phyloP scores from a whole-genome alignment of 2,797 vertebrate genomes.

The Schizopygopsis malacanthus region DNA sequence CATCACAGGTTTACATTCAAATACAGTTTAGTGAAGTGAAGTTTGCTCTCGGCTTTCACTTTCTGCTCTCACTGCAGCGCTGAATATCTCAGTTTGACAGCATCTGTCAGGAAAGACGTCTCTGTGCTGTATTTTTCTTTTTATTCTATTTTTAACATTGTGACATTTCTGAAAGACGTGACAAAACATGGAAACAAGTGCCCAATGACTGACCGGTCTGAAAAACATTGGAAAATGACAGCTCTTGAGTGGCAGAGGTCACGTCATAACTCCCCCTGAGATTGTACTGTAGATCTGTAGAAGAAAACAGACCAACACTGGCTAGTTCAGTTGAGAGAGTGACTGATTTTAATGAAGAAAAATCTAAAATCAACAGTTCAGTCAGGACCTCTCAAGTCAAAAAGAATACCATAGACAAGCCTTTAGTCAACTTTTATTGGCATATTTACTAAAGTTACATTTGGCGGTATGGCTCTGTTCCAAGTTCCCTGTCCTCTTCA shows the following conservation, averaged over 20 bases:
- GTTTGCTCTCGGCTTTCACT: not conserved
- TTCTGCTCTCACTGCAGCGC: not conserved
- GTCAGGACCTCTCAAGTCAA: too few relatives aligned
- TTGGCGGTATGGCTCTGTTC: too few relatives aligned
- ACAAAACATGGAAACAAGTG: not conserved
- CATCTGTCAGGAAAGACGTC: not conserved
- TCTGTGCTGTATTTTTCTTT: constrained; percentile 4
- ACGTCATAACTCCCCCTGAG: not conserved
- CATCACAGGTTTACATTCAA: not conserved
- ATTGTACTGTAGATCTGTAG: not conserved
- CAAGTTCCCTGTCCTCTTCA: too few relatives aligned
- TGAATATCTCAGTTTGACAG: not conserved
- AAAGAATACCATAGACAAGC: too few relatives aligned
- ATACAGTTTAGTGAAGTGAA: not conserved
- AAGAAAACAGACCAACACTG: not conserved
- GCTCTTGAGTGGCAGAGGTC: not conserved
- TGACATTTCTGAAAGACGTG: not conserved
- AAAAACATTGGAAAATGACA: not conserved
- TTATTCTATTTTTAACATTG: constrained; percentile 12
- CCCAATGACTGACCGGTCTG: not conserved
- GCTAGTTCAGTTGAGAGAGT: not conserved
- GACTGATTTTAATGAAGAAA: not conserved
- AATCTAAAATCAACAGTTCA: too few relatives aligned
- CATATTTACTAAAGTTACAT: too few relatives aligned
- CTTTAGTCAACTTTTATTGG: too few relatives aligned